phyloP scores from a whole-genome alignment of 2,888 invertebrate genomes.

The Melitaea athalia region DNA sequence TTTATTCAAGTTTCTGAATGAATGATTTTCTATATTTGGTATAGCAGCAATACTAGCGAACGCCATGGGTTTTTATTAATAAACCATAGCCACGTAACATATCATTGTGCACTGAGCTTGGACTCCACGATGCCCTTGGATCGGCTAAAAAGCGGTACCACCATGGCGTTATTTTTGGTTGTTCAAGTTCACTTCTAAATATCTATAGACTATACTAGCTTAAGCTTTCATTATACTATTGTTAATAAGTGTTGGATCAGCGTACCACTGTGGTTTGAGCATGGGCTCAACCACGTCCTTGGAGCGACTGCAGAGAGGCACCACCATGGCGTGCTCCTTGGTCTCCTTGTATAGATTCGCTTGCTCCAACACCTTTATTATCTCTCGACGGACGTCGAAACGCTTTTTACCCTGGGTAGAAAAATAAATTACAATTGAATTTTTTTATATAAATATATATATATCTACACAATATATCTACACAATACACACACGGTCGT shows the following conservation, averaged over 20 bases:
- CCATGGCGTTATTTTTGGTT: neutral
- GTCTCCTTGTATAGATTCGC: constrained; percentile 89
- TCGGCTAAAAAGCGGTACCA: too few relatives aligned
- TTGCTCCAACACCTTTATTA: constrained; percentile 89
- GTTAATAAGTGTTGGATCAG: neutral
- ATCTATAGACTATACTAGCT: too few relatives aligned
- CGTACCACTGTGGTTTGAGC: constrained; percentile 97
- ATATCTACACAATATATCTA: neutral
- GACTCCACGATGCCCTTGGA: too few relatives aligned
- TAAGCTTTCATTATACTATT: neutral
- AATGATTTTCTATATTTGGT: too few relatives aligned
- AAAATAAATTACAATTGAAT: constrained; percentile 22
- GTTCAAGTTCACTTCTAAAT: too few relatives aligned
- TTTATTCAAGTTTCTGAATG: too few relatives aligned
- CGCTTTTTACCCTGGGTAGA: constrained; percentile 89
- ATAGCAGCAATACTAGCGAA: too few relatives aligned
- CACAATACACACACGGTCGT: too few relatives aligned
- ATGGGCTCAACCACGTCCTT: constrained; percentile 99
- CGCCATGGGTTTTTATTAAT: too few relatives aligned
- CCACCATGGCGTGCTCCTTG: constrained; percentile 96
- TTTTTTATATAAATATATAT: too few relatives aligned
- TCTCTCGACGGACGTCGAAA: constrained; percentile 92
- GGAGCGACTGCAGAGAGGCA: constrained; percentile 97
- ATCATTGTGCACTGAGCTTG: too few relatives aligned
- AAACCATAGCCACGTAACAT: too few relatives aligned